Conservation (phyloP, 2,888 invertebrate species). For the Meteorus colon region DNA sequence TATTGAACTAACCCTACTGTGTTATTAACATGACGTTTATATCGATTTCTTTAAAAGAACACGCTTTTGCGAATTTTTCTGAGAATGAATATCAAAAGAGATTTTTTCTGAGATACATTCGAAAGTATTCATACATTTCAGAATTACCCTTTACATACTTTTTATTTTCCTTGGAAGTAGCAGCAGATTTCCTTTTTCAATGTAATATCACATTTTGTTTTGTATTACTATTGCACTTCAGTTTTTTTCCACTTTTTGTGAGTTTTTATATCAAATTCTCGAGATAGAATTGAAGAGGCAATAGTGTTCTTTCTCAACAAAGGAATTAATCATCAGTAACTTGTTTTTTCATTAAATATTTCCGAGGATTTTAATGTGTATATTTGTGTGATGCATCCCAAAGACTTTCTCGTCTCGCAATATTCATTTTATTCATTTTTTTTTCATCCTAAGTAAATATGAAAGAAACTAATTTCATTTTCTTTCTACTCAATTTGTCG, state of each 20-base stretch:
- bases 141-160: no score
- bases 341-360: background rate
- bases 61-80: no score
- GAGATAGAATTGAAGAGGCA: background rate
- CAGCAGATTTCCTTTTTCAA: background rate
- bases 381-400: background rate
- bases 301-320: background rate
- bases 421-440: constrained; percentile 6
- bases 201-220: background rate
- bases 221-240: background rate
- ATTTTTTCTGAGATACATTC: no score
- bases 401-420: background rate
- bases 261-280: background rate
- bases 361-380: background rate
- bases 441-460: background rate
- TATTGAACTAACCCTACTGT: no score
- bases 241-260: background rate
- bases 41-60: no score
- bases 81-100: no score
- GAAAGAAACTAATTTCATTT: constrained; percentile 3
- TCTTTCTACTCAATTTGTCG: background rate
- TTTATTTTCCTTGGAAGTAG: no score
- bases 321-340: background rate
- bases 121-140: no score
- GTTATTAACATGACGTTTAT: no score